Evolutionary conservation across 2,113 vertebrate species (phyloP).

Genomic region (Cyanoliseus patagonus): DNA sequence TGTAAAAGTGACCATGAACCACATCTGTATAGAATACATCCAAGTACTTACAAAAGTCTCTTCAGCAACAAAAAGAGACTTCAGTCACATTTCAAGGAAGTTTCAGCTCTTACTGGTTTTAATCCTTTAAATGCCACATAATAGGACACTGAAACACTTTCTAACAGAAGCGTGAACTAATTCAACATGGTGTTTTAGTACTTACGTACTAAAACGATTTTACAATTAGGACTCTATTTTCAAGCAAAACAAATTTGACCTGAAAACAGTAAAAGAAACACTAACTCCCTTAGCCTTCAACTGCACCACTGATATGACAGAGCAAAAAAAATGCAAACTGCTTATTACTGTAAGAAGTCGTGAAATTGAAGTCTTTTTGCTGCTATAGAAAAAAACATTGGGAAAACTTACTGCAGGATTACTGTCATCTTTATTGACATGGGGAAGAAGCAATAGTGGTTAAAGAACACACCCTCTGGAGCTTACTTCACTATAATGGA

Average conservation of each 20-base stretch:
- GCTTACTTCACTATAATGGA: neutral
- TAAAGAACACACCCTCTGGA: neutral
- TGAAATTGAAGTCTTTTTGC: neutral
- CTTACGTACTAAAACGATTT: neutral
- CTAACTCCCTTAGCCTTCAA: neutral
- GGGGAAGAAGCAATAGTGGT: neutral
- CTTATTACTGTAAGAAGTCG: neutral
- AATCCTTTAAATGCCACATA: neutral
- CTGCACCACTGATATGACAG: neutral
- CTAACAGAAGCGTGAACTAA: neutral
- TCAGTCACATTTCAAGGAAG: neutral
- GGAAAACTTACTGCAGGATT: neutral
- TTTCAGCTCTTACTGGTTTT: neutral
- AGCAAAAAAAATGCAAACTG: neutral
- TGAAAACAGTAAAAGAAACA: neutral
- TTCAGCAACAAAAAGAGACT: neutral
- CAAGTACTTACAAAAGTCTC: neutral
- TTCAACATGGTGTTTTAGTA: neutral
- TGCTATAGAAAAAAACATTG: neutral
- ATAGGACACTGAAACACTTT: neutral
- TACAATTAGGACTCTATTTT: neutral
- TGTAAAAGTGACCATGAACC: neutral
- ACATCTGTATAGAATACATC: fast-evolving
- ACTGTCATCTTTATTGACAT: fast-evolving
- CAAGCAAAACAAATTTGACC: neutral